Percentiles rank a stretch among this genome's conserved stretches.
Conservation (phyloP, 2,113 vertebrate genomes). For the Circaetus cinerascens region DNA sequence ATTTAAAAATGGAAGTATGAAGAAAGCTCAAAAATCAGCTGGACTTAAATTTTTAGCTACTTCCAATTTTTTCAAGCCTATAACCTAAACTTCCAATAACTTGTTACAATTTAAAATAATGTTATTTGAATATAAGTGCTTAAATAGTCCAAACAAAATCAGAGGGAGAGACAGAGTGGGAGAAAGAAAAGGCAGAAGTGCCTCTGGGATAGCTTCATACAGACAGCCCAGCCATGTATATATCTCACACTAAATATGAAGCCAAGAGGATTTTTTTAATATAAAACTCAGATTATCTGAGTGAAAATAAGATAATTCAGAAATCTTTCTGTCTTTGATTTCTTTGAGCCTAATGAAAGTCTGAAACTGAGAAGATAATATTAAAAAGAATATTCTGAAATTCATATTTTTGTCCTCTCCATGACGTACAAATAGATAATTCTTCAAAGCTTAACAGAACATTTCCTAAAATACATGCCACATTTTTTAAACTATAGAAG, state of each 20-base stretch:
- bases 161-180: fast-evolving
- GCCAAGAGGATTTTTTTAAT: not conserved
- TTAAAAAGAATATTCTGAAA: not conserved
- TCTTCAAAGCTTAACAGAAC: not conserved
- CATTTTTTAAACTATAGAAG: not conserved
- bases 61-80: not conserved
- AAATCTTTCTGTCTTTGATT: not conserved
- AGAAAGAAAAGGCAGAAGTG: not conserved
- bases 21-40: not conserved
- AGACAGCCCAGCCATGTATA: fast-evolving
- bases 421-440: not conserved
- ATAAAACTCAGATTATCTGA: not conserved
- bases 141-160: not conserved
- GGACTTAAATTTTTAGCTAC: not conserved
- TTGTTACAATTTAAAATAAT: not conserved
- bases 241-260: not conserved
- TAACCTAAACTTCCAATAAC: not conserved
- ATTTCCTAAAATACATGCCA: not conserved
- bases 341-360: not conserved
- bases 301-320: not conserved
- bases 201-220: not conserved
- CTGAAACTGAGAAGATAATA: not conserved
- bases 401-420: not conserved
- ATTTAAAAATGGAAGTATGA: not conserved
- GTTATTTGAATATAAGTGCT: not conserved